Evolutionary conservation across 2,797 vertebrate genomes (phyloP).

Genomic region (Helarctos malayanus): DNA sequence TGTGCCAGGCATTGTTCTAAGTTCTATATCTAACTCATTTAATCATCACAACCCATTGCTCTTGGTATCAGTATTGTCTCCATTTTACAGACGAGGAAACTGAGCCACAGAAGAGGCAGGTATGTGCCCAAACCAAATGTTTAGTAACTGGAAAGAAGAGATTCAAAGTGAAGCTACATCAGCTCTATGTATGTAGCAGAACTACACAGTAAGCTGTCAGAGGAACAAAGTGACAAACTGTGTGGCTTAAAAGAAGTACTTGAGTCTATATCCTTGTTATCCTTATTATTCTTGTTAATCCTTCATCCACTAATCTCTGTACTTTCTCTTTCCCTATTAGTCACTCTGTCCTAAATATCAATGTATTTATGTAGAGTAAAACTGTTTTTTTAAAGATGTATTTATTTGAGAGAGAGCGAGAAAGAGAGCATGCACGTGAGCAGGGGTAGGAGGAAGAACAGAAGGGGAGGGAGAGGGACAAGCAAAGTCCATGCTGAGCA

Average conservation of each 20-base stretch:
- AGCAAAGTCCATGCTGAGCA: not conserved
- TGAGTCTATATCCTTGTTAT: not conserved
- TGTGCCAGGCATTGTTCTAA: not conserved
- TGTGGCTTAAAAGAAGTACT: not conserved
- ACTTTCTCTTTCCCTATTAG: not conserved
- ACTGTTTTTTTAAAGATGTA: not conserved
- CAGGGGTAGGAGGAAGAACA: not conserved
- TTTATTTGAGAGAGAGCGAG: not conserved
- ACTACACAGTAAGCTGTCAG: not conserved
- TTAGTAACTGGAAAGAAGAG: not conserved
- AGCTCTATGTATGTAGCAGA: not conserved
- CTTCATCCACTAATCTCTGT: not conserved
- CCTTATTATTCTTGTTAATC: not conserved
- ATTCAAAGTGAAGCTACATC: not conserved
- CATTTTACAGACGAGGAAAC: conserved; percentile 45
- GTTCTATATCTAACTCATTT: not conserved
- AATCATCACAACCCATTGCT: not conserved
- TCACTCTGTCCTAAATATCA: not conserved
- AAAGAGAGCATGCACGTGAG: not conserved
- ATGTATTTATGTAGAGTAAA: not conserved
- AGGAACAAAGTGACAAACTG: not conserved
- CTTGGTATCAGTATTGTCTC: not conserved
- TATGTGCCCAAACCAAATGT: not conserved
- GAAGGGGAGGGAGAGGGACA: not conserved
- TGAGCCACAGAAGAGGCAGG: not conserved